Conservation (phyloP, 2,888 invertebrate species). For the Rotaria socialis region DNA sequence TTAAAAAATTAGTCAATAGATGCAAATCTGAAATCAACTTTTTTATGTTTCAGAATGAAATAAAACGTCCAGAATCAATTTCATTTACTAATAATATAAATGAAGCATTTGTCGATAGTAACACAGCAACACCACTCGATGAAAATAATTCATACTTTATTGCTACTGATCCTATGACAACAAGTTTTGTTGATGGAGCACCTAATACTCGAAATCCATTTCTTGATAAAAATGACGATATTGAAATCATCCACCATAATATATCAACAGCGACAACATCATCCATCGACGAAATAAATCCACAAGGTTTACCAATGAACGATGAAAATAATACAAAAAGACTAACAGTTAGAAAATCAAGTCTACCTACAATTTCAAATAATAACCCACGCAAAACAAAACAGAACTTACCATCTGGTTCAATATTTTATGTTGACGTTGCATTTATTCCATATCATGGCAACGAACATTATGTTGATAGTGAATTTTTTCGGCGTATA, state of each 20-base stretch:
- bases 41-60: neutral
- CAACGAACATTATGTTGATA: slow-evolving; percentile 84
- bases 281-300: neutral
- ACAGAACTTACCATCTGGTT: slow-evolving; percentile 13
- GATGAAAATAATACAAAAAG: neutral
- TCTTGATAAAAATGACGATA: neutral
- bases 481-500: slow-evolving; percentile 87
- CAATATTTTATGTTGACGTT: slow-evolving; percentile 74
- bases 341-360: neutral
- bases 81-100: neutral
- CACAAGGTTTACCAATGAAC: neutral
- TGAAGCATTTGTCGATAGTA: slow-evolving; percentile 4
- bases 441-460: slow-evolving; percentile 94
- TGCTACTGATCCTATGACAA: neutral
- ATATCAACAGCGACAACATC: neutral
- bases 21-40: no score
- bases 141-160: neutral
- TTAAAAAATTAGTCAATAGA: no score
- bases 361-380: neutral
- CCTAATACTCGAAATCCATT: slow-evolving; percentile 23
- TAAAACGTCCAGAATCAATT: neutral
- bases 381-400: neutral
- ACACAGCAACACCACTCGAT: neutral
- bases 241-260: slow-evolving; percentile 5
- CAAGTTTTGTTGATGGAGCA: slow-evolving; percentile 8